Conservation (phyloP, 2,888 invertebrate species). For the Tipula helvola region DNA sequence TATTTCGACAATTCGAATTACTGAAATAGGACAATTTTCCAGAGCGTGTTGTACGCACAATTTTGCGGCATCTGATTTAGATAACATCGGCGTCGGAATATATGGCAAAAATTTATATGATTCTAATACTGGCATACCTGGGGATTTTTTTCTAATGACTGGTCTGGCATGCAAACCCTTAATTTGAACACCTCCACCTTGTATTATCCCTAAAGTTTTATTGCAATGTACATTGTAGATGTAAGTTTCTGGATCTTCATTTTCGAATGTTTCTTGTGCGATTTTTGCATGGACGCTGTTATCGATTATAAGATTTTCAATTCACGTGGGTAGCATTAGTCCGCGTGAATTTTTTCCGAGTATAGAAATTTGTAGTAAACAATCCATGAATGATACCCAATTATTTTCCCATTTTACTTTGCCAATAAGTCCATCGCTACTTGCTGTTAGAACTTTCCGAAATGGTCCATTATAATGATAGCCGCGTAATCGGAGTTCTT, state of each 20-base stretch:
- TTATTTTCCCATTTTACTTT: constrained; percentile 57
- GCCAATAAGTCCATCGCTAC: constrained; percentile 30
- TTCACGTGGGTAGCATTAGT: constrained; percentile 62
- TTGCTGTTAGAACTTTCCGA: constrained; percentile 25
- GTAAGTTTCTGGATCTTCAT: constrained; percentile 19
- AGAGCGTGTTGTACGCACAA: constrained; percentile 54
- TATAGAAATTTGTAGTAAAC: constrained; percentile 76
- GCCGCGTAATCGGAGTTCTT: constrained; percentile 55
- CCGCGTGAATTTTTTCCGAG: constrained; percentile 54
- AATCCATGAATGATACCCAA: constrained; percentile 83
- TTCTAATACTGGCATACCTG: constrained; percentile 63
- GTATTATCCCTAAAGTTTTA: constrained; percentile 28
- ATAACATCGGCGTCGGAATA: constrained; percentile 25
- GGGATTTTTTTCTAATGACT: constrained; percentile 53
- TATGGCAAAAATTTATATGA: constrained; percentile 61
- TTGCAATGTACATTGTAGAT: constrained; percentile 18
- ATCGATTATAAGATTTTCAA: constrained; percentile 58
- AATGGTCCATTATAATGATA: constrained; percentile 43
- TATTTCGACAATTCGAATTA: constrained; percentile 48
- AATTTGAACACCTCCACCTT: constrained; percentile 65
- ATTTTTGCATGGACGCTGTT: constrained; percentile 42
- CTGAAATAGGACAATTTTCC: constrained; percentile 53
- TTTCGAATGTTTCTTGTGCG: constrained; percentile 18
- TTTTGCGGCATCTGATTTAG: constrained; percentile 40
- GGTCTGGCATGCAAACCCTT: constrained; percentile 63